Base-by-base conservation (phyloP, 2,888 invertebrate species). In the Meiosimyza platycephala region DNA sequence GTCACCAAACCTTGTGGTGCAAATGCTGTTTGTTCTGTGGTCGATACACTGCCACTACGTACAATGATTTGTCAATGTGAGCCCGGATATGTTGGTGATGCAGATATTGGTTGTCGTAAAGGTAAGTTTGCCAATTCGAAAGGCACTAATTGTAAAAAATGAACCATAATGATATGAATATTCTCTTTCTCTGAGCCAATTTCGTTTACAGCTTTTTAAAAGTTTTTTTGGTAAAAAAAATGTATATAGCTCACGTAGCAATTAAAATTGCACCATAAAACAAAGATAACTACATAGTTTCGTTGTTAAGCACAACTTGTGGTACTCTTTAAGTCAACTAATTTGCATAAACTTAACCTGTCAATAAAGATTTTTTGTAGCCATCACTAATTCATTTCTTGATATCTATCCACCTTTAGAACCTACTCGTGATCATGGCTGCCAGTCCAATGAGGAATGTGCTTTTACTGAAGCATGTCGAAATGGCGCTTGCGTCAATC, bases 21-120 rank as follows among this genome's bases (percentile, higher is more conserved):
- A 52, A 92, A 93, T 83, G 95, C 96, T 0, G 90, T 93, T 78
- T 97, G 97, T 84, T 90, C 92, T 11, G 96, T 96, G 12, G 92
- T 95, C 33, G 94, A 96, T 82, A 95, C 95, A 0, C 87, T 96
- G 76, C 96, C 96, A 7, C 90, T 95, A 87, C 91, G 96, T 79
- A 95, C 95, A 9, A 94, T 96, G 91, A 92, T 94, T 74, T 96
- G 96, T 85, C 92, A 94, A 82, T 97, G 96, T 84, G 90, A 93
- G 75, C 92, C 92, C 74, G 95, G 95, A 75, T 93, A 92, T 80
- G 90, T 93, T 78, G 96, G 96, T 78, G 95, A 96, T 86, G 95
- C 96, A 12, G 94, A 95, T 79, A 90, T 93, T 76, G 92, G 94
- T 86, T 97, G 96, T 85, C 91, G 90, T 83, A 91, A 90, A 89